phyloP scores from a whole-genome alignment of 2,888 invertebrate species.

The Papilio elwesi region DNA sequence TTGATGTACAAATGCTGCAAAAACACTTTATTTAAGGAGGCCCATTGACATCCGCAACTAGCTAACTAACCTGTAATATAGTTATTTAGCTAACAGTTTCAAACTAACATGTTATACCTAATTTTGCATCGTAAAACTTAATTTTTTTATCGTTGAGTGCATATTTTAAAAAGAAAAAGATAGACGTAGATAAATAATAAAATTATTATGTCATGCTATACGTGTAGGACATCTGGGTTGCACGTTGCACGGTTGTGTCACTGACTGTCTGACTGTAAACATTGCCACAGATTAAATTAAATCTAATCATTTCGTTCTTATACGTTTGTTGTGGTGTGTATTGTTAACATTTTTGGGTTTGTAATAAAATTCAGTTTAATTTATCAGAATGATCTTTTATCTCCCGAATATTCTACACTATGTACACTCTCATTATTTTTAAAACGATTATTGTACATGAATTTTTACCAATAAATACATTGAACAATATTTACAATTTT shows the following conservation, averaged over 20 bases:
- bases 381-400: constrained; percentile 62
- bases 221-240: constrained; percentile 31
- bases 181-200: not conserved
- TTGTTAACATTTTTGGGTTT: not conserved
- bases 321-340: constrained; percentile 9
- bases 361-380: constrained; percentile 53
- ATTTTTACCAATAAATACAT: constrained; percentile 53
- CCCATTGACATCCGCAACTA: too few relatives aligned
- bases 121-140: too few relatives aligned
- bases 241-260: constrained; percentile 25
- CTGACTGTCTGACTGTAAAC: constrained; percentile 8
- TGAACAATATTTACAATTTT: constrained; percentile 66
- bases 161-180: not conserved
- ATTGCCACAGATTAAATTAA: constrained; percentile 14
- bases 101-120: too few relatives aligned
- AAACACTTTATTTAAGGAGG: too few relatives aligned
- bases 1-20: too few relatives aligned
- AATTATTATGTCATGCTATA: not conserved
- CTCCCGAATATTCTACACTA: constrained; percentile 50
- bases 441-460: constrained; percentile 43
- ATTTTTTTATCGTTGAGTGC: not conserved
- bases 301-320: not conserved
- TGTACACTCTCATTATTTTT: constrained; percentile 46
- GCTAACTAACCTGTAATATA: too few relatives aligned
- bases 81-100: too few relatives aligned